Conservation (phyloP, 2,113 vertebrate species). For the Heteronetta atricapilla region DNA sequence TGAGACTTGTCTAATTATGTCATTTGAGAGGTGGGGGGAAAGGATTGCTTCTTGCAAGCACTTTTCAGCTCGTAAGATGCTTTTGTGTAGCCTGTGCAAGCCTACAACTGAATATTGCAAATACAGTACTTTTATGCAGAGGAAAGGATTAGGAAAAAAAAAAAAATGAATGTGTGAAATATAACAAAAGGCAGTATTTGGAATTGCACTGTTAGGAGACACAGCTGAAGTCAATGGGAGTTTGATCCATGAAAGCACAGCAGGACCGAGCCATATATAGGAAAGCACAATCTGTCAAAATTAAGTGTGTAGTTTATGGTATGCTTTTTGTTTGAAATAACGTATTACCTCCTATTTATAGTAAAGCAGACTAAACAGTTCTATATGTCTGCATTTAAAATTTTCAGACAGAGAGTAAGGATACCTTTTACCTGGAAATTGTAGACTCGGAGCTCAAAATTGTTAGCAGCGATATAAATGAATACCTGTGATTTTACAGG, state of each 20-base stretch:
- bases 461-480: slow-evolving; percentile 42
- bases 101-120: background rate
- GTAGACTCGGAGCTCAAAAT: slow-evolving; percentile 40
- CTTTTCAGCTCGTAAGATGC: slow-evolving; percentile 1
- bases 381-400: slow-evolving; percentile 50
- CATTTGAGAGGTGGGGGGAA: background rate
- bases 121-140: background rate
- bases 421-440: slow-evolving; percentile 55
- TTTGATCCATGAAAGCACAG: slow-evolving; percentile 29
- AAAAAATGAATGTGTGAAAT: background rate
- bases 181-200: slow-evolving; percentile 4
- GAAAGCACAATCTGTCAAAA: slow-evolving; percentile 56
- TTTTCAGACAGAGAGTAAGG: slow-evolving; percentile 50
- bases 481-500: slow-evolving; percentile 59
- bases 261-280: slow-evolving; percentile 25
- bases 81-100: slow-evolving; percentile 1
- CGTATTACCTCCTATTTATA: slow-evolving; percentile 52
- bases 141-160: slow-evolving; percentile 15
- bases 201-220: background rate
- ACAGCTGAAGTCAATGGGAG: slow-evolving; percentile 29
- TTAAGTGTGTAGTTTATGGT: slow-evolving; percentile 52
- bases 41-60: background rate
- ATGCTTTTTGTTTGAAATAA: slow-evolving; percentile 58
- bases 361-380: slow-evolving; percentile 71
- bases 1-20: background rate